These are phyloP conservation scores for Grammomys dolichurus DNA, from an alignment of 2,113 vertebrate genomes.

Conservation along the genomic window DNA sequence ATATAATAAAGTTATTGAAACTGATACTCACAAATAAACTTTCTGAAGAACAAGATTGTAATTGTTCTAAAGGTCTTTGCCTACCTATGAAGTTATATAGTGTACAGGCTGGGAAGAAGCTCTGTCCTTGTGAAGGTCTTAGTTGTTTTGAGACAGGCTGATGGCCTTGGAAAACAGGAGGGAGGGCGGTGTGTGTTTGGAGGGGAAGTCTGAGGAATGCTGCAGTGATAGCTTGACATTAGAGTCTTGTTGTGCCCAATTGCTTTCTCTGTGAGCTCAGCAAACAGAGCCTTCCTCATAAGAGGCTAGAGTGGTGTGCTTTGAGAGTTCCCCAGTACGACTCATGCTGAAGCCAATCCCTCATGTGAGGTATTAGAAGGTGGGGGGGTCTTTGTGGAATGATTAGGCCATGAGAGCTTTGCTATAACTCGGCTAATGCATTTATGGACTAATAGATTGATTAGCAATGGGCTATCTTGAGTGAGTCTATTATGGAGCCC, in stretches of 20 bases:
- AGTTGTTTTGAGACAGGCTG: background rate
- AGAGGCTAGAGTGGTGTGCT: background rate
- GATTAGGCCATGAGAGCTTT: background rate
- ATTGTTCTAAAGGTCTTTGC: background rate
- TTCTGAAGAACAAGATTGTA: background rate
- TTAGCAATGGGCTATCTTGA: background rate
- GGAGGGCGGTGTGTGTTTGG: fast-evolving
- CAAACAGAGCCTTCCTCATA: background rate
- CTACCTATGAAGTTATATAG: background rate
- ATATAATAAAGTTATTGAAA: background rate
- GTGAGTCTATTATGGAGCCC: background rate
- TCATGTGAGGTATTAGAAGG: background rate
- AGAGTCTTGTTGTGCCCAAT: background rate
- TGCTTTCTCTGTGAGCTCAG: background rate
- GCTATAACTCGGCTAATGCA: background rate
- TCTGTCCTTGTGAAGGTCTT: background rate
- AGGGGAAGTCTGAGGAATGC: background rate
- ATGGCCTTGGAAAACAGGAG: background rate
- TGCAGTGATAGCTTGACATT: background rate
- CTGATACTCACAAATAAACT: background rate
- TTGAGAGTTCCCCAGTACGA: background rate
- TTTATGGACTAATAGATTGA: background rate
- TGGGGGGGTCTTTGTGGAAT: background rate
- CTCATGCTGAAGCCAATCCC: background rate
- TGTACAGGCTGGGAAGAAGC: background rate